phyloP scores from a whole-genome alignment of 1,140 invertebrate species.

The Drosophila repleta region DNA sequence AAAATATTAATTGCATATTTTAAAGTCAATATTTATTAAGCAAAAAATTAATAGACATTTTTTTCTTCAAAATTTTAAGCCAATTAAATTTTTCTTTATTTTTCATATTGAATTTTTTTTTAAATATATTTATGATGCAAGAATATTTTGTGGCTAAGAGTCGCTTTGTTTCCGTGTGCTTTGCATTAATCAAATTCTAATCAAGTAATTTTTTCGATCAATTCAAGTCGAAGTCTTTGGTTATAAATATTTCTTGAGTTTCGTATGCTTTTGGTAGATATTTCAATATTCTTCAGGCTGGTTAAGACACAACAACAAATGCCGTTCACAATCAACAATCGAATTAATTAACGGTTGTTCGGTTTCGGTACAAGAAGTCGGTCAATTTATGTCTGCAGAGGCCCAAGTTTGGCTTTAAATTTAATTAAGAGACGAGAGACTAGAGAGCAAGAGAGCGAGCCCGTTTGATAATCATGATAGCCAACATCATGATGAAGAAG shows the following conservation, averaged over 20 bases:
- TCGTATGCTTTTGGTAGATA: slow-evolving; percentile 4
- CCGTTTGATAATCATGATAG: slow-evolving; percentile 6
- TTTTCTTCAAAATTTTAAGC: too few species aligned
- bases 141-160: background rate
- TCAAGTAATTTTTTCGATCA: background rate
- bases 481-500: background rate
- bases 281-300: slow-evolving; percentile 23
- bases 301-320: slow-evolving; percentile 11
- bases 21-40: too few species aligned
- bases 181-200: background rate
- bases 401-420: slow-evolving; percentile 53
- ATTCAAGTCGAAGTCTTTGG: background rate
- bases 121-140: background rate
- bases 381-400: slow-evolving; percentile 58
- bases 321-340: slow-evolving; percentile 39
- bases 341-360: slow-evolving; percentile 70
- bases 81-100: too few species aligned
- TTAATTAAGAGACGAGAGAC: slow-evolving; percentile 55
- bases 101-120: background rate
- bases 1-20: too few species aligned
- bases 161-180: too few species aligned
- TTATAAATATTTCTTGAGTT: background rate
- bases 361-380: slow-evolving; percentile 68
- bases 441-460: slow-evolving; percentile 4
- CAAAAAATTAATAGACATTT: too few species aligned